Percentiles rank a stretch among this genome's conserved stretches.
These are phyloP conservation scores for Etheostoma perlongum DNA, from an alignment of 2,797 vertebrate genomes.

Conservation along the genomic window DNA sequence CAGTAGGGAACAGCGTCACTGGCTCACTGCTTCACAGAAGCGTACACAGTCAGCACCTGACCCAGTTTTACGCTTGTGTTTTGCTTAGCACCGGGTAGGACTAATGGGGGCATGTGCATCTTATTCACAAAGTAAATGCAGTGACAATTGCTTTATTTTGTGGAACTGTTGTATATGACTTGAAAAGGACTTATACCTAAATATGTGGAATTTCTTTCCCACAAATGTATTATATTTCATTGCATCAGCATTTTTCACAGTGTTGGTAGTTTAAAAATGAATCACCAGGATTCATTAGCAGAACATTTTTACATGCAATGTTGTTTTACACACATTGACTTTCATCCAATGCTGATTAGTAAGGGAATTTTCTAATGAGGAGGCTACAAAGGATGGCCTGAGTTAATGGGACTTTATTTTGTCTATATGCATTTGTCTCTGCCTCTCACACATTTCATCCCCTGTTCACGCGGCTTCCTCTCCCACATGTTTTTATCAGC, in stretches of 20 bases:
- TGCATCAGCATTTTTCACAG: background rate
- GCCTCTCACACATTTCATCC: background rate
- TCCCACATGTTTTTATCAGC: constrained; percentile 51
- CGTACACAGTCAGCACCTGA: constrained; percentile 54
- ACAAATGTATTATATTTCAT: background rate
- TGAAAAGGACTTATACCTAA: background rate
- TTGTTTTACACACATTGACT: background rate
- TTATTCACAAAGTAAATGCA: background rate
- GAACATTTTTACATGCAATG: background rate
- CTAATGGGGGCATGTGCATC: constrained; percentile 1
- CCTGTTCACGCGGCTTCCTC: background rate
- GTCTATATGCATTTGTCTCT: background rate
- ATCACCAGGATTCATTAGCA: background rate
- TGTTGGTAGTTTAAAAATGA: constrained; percentile 5
- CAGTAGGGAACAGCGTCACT: constrained; percentile 38
- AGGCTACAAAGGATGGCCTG: background rate
- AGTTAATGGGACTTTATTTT: background rate
- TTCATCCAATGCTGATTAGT: background rate
- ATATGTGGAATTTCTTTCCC: background rate
- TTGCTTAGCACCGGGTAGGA: constrained; percentile 41
- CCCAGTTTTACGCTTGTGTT: constrained; percentile 67
- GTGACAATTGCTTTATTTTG: constrained; percentile 17
- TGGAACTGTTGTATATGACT: background rate
- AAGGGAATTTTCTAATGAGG: background rate
- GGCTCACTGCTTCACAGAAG: constrained; percentile 41